Conservation (phyloP, 2,888 invertebrate species). For the Lysandra coridon region DNA sequence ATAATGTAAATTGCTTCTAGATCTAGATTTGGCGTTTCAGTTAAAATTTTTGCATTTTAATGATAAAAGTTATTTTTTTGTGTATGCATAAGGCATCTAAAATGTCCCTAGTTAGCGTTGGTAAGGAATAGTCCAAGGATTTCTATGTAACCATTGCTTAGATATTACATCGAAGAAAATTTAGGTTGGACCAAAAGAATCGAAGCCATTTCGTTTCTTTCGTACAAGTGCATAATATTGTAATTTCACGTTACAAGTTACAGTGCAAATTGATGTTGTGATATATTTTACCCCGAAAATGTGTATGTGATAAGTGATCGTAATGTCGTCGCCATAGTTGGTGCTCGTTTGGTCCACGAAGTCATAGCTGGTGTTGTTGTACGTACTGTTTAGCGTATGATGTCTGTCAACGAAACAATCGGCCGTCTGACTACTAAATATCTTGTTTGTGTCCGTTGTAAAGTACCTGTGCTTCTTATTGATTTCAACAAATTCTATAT, state of each 20-base stretch:
- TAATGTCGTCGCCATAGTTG: conserved; percentile 70
- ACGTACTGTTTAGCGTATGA: conserved; percentile 65
- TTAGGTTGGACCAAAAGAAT: conserved; percentile 73
- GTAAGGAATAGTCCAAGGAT: conserved; percentile 59
- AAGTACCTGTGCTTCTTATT: conserved; percentile 9
- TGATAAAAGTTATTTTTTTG: conserved; percentile 59
- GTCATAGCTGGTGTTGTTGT: conserved; percentile 66
- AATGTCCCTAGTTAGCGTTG: conserved; percentile 72
- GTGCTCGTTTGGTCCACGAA: conserved; percentile 64
- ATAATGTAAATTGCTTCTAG: conserved; percentile 79
- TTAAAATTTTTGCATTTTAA: conserved; percentile 68
- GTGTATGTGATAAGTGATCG: conserved; percentile 53
- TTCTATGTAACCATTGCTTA: conserved; percentile 45
- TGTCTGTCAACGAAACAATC: conserved; percentile 60
- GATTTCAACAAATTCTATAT: background rate
- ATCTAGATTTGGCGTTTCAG: conserved; percentile 77
- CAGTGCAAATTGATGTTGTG: conserved; percentile 37
- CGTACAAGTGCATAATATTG: conserved; percentile 55
- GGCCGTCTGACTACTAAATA: conserved; percentile 43
- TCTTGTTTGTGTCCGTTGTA: conserved; percentile 25
- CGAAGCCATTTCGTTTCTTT: conserved; percentile 75
- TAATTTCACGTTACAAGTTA: conserved; percentile 43
- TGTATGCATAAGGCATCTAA: conserved; percentile 66
- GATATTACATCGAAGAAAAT: conserved; percentile 54
- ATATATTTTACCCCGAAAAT: conserved; percentile 41